Evolutionary conservation across 2,113 vertebrate genomes (phyloP), one percentile per base, ranked within the genome.

Genomic region (Lota lota): DNA sequence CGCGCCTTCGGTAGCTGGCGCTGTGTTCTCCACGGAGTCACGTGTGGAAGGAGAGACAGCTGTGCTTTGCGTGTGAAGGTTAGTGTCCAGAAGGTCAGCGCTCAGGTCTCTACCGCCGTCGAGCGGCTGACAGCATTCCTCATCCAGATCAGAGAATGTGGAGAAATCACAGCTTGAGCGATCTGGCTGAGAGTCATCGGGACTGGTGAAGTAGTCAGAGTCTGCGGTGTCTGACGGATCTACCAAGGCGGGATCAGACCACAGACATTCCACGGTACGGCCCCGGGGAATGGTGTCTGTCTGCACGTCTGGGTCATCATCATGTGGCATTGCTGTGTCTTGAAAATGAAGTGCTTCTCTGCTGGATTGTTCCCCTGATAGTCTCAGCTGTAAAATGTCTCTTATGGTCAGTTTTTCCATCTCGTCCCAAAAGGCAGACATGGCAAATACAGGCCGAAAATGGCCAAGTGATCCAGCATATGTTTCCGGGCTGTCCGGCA

Each of bases 351-450:
- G 6, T 61, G 14, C 72, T 22, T 66, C 75, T 12, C 15, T 65
- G 20, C 57, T 61, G 72, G 83, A 65, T 0, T 36, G 58, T 50
- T 69, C 73, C 68, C 69, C 61, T 2, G 64, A 22, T 76, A 74
- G 68, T 74, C 78, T 87, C 1, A 93, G 81, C 58, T 90, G 85
- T 65, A 93, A 83, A 72, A 93, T 90, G 61, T 93, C 89, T 63
- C 91, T 90, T 68, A 93, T 93, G 0, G 92, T 93, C 50, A 92
- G 28, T 76, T 92, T 93, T 81, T 93, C 92, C 90, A 93, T 92
- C 79, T 93, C 89, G 22, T 93, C 85, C 92, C 92, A 93, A 69
- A 92, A 93, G 10, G 86, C 76, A 28, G 92, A 93, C 67, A 93
- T 91, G 19, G 90, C 89, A 14, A 80, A 92, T 57, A 92, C 82